Evolutionary conservation across 2,797 vertebrate genomes (phyloP).

Genomic region (Hypotaenidia philippensis): DNA sequence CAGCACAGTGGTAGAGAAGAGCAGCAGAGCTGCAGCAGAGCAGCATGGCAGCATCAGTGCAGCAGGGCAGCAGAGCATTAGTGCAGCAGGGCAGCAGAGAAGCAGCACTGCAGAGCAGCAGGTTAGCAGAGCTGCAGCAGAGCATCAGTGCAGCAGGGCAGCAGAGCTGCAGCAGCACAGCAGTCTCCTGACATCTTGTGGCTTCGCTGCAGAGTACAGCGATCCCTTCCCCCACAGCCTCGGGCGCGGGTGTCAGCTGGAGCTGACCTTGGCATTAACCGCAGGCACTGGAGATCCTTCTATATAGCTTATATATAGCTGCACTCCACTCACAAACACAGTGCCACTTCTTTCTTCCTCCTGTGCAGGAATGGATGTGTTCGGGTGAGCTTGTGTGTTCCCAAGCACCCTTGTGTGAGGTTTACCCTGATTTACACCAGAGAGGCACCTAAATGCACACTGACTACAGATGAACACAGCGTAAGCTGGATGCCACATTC

Average conservation of each 20-base stretch:
- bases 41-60: background rate
- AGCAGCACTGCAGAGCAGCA: background rate
- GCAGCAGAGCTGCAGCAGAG: background rate
- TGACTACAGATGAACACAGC: background rate
- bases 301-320: background rate
- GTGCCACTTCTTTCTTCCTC: background rate
- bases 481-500: background rate
- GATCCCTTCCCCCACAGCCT: slow-evolving; percentile 38
- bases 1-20: background rate
- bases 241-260: slow-evolving; percentile 1
- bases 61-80: background rate
- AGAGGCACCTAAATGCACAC: background rate
- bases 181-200: slow-evolving; percentile 73
- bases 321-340: background rate
- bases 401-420: background rate
- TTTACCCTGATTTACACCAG: background rate
- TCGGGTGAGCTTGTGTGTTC: background rate
- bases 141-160: background rate
- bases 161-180: background rate
- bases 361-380: background rate
- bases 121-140: background rate
- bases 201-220: slow-evolving; percentile 34
- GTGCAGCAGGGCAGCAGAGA: background rate
- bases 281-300: background rate
- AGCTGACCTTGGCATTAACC: slow-evolving; percentile 50